These are phyloP conservation scores for Labeo catla DNA, from an alignment of 2,113 vertebrate genomes.

Conservation along the genomic window DNA sequence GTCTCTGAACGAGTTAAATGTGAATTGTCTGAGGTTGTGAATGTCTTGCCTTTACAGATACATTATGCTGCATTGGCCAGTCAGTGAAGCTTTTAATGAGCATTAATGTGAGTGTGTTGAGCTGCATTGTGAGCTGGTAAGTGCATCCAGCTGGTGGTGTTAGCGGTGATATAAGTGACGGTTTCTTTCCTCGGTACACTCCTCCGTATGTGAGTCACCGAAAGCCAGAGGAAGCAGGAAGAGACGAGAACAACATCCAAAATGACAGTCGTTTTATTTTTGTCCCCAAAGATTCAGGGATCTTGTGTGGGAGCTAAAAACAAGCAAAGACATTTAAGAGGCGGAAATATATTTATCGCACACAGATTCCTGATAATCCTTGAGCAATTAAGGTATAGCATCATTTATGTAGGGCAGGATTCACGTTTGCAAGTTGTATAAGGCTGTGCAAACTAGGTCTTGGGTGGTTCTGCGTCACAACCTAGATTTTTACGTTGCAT, in stretches of 20 bases:
- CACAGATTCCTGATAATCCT: slow-evolving; percentile 6
- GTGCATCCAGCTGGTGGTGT: slow-evolving; percentile 64
- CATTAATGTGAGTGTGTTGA: slow-evolving; percentile 9
- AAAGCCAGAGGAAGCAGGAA: slow-evolving; percentile 60
- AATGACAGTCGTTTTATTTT: slow-evolving; percentile 53
- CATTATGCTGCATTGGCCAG: not conserved
- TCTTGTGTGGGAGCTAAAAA: slow-evolving; percentile 51
- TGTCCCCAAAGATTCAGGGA: slow-evolving; percentile 34
- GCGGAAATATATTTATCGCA: not conserved
- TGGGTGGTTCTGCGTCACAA: not conserved
- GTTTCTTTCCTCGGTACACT: slow-evolving; percentile 41
- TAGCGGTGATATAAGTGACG: slow-evolving; percentile 55
- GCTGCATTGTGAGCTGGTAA: slow-evolving; percentile 50
- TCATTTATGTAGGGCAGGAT: not conserved
- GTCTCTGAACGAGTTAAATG: not conserved
- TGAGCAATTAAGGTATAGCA: not conserved
- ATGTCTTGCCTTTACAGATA: slow-evolving; percentile 2
- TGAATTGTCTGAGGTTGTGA: not conserved
- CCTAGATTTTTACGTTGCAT: not conserved
- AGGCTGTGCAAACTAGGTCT: not conserved
- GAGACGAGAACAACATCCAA: slow-evolving; percentile 59
- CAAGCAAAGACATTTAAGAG: slow-evolving; percentile 21
- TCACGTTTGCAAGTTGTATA: slow-evolving; percentile 9
- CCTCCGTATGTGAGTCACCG: slow-evolving; percentile 59
- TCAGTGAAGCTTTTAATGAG: slow-evolving; percentile 27